Percentiles rank a stretch among this genome's conserved stretches.
phyloP scores from a whole-genome alignment of 2,113 vertebrate genomes.

The Sceloporus undulatus region DNA sequence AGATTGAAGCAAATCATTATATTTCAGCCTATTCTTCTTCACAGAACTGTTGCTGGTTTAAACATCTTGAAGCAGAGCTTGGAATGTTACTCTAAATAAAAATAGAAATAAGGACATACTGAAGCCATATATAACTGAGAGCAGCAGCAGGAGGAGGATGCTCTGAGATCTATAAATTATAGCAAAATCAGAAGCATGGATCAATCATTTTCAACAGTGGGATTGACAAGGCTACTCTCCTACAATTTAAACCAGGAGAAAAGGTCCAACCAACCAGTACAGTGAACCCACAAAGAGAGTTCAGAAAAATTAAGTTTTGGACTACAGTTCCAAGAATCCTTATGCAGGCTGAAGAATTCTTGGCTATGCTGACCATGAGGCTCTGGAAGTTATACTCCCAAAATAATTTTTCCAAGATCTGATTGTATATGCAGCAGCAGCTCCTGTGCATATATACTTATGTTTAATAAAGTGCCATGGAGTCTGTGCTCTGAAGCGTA shows the following conservation, averaged over 20 bases:
- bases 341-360: no score
- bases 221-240: neutral
- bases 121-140: neutral
- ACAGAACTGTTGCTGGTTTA: neutral
- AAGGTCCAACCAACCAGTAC: neutral
- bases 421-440: neutral
- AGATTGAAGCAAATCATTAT: no score
- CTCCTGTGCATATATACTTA: neutral
- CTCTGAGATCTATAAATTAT: neutral
- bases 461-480: neutral
- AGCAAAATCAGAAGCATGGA: slow-evolving; percentile 2
- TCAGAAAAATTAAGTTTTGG: no score
- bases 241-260: neutral
- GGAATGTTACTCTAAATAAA: neutral
- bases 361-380: no score
- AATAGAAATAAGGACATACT: neutral
- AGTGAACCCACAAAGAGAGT: neutral
- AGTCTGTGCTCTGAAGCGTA: neutral
- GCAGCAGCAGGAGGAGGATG: neutral
- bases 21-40: no score
- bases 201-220: slow-evolving; percentile 2
- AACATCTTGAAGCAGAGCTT: neutral
- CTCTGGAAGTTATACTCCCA: no score
- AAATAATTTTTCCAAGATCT: no score
- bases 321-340: no score